Base-by-base conservation (phyloP, 2,888 invertebrate species). In the Clistopyga incitator region DNA sequence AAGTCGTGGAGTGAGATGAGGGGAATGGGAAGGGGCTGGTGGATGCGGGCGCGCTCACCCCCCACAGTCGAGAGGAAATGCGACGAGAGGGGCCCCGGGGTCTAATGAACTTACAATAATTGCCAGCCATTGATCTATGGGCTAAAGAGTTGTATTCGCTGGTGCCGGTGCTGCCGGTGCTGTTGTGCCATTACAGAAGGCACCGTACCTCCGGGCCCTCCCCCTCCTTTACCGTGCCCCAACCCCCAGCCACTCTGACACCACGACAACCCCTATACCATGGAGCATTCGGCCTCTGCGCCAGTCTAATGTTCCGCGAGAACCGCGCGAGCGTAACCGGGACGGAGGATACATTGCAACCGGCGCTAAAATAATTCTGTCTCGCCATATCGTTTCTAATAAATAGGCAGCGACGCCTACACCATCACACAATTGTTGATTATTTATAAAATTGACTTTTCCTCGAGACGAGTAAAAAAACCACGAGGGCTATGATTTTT, bases 51-150 rank as follows among this genome's bases (percentile, higher is more conserved):
- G 67, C 71, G 52, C 76, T 29, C 64, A 45, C 45, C 42, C 34
- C 59, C 74, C 52, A n/a, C 45, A 68, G 47, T 79, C 65, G 18
- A 15, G 78, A 50, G 79, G 54, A 70, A 79, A 81, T 42, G 78
- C 78, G 83, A 84, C 74, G 85, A 71, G 83, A 81, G 80, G 72
- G 75, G 87, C 87, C 85, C 82, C 86, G 85, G 85, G 88, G 88
- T 93, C 92, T 92, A 93, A 93, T 93, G 93, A 93, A 92, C 93
- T 93, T 93, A 92, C 93, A 92, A 92, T 93, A 92, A 93, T 93
- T 92, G 91, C 92, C 91, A 92, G 89, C 92, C 91, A 93, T 93
- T 92, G 93, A 93, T 93, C 92, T 92, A 92, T 93, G 90, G 90
- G 87, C 90, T 89, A 90, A 91, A 90, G 90, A 92, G 91, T 91